These are phyloP conservation scores for Ectobius pallidus DNA, from an alignment of 2,888 invertebrate genomes.

Conservation along the genomic window DNA sequence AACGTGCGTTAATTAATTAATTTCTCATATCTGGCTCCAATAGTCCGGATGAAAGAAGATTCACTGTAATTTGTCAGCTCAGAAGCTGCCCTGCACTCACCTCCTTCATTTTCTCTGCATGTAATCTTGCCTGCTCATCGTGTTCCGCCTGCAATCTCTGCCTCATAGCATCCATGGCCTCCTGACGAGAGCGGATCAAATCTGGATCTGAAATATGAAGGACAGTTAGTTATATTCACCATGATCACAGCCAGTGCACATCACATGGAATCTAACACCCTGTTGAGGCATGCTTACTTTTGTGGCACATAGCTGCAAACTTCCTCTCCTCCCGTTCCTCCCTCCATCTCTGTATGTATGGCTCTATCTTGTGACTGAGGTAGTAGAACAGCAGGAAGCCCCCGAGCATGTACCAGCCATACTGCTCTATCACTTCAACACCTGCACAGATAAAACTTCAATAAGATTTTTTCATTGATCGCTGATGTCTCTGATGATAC, in stretches of 20 bases:
- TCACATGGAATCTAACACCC: too few relatives aligned
- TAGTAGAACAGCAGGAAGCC: background rate
- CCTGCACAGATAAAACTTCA: too few relatives aligned
- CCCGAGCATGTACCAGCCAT: slow-evolving; percentile 23
- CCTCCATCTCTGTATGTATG: background rate
- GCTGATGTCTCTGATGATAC: too few relatives aligned
- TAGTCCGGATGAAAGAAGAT: background rate
- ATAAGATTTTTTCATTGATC: too few relatives aligned
- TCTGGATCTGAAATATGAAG: slow-evolving; percentile 29
- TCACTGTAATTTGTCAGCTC: too few relatives aligned
- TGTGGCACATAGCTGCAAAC: slow-evolving; percentile 15
- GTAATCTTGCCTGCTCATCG: slow-evolving; percentile 1
- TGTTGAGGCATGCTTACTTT: too few relatives aligned
- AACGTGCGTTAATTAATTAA: too few relatives aligned
- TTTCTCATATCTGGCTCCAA: background rate
- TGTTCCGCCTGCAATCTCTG: slow-evolving; percentile 2
- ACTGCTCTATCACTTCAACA: background rate
- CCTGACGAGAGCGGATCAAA: background rate
- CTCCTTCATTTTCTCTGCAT: slow-evolving; percentile 20
- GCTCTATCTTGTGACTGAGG: background rate
- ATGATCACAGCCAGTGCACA: too few relatives aligned
- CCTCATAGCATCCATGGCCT: slow-evolving; percentile 3
- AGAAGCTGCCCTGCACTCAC: too few relatives aligned
- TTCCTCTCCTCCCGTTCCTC: slow-evolving; percentile 16
- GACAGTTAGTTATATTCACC: too few relatives aligned